Conservation (phyloP, 92 coral and sea anemone species). For the Hydrozoanthus gracilis region DNA sequence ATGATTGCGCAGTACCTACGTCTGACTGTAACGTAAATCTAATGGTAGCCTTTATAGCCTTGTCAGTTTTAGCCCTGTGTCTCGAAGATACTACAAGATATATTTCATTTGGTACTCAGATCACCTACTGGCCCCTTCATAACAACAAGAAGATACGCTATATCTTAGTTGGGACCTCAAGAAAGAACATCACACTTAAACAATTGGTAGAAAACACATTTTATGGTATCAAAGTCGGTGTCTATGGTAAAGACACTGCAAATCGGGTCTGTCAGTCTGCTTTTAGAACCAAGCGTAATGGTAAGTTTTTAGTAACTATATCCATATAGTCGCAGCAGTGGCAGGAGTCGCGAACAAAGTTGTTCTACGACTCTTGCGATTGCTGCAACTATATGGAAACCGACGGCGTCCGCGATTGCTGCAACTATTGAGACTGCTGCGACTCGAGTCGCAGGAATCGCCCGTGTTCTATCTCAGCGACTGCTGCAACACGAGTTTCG, state of each 20-base stretch:
- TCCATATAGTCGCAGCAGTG: too few species aligned
- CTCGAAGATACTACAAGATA: neutral
- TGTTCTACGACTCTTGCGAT: too few species aligned
- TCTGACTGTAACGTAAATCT: too few species aligned
- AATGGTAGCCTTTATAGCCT: too few species aligned
- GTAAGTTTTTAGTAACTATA: neutral
- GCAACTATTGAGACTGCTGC: too few species aligned
- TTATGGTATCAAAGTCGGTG: conserved; percentile 19
- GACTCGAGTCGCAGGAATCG: too few species aligned
- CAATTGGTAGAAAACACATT: conserved; percentile 15
- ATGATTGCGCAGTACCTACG: neutral
- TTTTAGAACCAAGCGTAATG: conserved; percentile 24
- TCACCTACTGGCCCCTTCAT: conserved; percentile 12
- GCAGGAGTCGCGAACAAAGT: too few species aligned
- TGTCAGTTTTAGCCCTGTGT: neutral
- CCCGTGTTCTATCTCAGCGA: too few species aligned
- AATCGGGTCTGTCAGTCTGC: conserved; percentile 10
- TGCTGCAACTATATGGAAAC: too few species aligned
- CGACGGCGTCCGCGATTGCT: too few species aligned
- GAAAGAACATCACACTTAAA: neutral
- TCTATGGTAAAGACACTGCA: neutral
- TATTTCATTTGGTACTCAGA: neutral
- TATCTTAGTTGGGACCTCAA: neutral
- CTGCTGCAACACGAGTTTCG: too few species aligned
- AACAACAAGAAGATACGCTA: neutral